These are phyloP conservation scores for Mesorhabditis spiculigera DNA, from an alignment of 2,888 invertebrate species.

Conservation along the genomic window DNA sequence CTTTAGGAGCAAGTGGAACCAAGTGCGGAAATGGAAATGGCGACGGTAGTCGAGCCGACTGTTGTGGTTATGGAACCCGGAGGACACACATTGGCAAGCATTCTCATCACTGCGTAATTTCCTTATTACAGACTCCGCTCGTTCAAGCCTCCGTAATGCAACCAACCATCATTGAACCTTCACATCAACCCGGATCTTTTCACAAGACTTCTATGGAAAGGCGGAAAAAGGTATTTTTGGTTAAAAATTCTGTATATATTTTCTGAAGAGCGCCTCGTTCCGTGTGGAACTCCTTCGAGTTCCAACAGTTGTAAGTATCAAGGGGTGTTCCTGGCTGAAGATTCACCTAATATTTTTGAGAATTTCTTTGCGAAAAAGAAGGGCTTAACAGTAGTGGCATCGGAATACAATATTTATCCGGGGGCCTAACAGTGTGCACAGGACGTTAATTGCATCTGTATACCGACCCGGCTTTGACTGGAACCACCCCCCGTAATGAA, in stretches of 20 bases:
- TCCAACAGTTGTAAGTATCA: not conserved
- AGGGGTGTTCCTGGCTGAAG: too few relatives aligned
- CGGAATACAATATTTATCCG: too few relatives aligned
- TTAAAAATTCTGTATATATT: constrained; percentile 5
- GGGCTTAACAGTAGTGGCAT: too few relatives aligned
- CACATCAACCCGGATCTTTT: not conserved
- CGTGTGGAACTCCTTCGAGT: constrained; percentile 5
- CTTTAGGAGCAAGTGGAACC: constrained; percentile 6
- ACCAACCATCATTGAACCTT: constrained; percentile 23
- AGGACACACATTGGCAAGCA: not conserved
- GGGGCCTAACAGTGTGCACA: too few relatives aligned
- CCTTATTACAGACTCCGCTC: constrained; percentile 9
- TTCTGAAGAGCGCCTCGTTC: constrained; percentile 4
- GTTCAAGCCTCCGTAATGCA: constrained; percentile 14
- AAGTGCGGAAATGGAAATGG: constrained; percentile 4
- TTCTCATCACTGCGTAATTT: not conserved
- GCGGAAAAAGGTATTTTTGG: constrained; percentile 8
- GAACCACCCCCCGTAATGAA: too few relatives aligned
- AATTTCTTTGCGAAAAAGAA: too few relatives aligned
- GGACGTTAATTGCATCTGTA: too few relatives aligned
- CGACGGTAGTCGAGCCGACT: constrained; percentile 1
- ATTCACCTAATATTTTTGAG: too few relatives aligned
- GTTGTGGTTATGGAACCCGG: not conserved
- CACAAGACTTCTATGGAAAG: constrained; percentile 5
- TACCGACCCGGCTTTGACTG: too few relatives aligned